Percentiles rank a stretch among this genome's conserved stretches.
These are phyloP conservation scores for Ormyrus thymus DNA, from an alignment of 2,888 invertebrate species.

Conservation along the genomic window DNA sequence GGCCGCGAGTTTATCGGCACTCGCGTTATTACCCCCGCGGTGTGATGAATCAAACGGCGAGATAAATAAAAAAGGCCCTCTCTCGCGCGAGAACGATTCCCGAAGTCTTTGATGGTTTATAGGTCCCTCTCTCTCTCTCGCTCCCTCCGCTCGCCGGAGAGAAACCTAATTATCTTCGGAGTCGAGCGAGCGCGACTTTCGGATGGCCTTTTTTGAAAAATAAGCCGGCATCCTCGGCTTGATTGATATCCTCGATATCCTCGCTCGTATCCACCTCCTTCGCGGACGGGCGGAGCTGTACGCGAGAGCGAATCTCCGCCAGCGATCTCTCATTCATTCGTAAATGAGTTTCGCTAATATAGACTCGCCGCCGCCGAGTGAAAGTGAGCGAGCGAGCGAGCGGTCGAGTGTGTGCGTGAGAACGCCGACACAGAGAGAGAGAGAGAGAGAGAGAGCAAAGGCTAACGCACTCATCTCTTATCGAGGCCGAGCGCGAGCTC, in stretches of 20 bases:
- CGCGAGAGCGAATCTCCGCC: constrained; percentile 54
- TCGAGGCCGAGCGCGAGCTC: constrained; percentile 56
- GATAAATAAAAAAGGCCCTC: constrained; percentile 53
- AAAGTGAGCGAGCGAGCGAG: constrained; percentile 30
- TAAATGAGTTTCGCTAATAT: constrained; percentile 60
- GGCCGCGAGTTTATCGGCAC: constrained; percentile 35
- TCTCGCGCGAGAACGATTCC: constrained; percentile 31
- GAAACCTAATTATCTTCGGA: constrained; percentile 56
- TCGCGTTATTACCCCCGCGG: neutral
- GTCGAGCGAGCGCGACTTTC: constrained; percentile 39
- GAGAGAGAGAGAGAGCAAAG: constrained; percentile 62
- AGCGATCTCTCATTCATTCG: constrained; percentile 56
- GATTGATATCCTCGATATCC: constrained; percentile 58
- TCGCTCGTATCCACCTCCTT: constrained; percentile 41
- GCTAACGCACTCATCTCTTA: constrained; percentile 10
- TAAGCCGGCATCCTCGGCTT: constrained; percentile 47
- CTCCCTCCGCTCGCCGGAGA: constrained; percentile 2
- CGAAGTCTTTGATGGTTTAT: constrained; percentile 52
- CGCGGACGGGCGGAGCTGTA: constrained; percentile 46
- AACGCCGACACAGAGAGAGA: constrained; percentile 23
- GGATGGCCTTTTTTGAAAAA: constrained; percentile 42
- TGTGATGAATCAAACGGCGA: constrained; percentile 42
- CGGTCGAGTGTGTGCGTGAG: constrained; percentile 31
- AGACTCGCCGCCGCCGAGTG: constrained; percentile 34
- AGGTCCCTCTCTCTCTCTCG: constrained; percentile 29